Percentiles rank a stretch among this genome's conserved stretches.
phyloP scores from a whole-genome alignment of 2,113 vertebrate genomes.

The Scytalopus superciliaris region DNA sequence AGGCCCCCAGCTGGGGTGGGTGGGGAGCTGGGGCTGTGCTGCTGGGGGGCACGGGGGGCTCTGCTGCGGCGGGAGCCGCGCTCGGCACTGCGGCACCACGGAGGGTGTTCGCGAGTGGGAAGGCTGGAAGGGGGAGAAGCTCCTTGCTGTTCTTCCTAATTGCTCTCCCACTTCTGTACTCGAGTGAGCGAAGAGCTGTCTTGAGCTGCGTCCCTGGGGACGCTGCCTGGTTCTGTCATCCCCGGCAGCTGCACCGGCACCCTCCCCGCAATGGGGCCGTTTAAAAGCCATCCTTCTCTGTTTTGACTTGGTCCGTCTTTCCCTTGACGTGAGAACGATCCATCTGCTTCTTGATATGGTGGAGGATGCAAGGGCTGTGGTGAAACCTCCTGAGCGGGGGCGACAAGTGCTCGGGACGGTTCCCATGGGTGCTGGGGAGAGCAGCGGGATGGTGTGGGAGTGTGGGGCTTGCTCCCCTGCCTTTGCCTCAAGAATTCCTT shows the following conservation, averaged over 20 bases:
- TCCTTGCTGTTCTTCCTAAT: slow-evolving; percentile 7
- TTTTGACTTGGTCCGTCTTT: background rate
- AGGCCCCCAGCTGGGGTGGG: background rate
- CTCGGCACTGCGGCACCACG: rapidly evolving
- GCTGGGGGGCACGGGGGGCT: background rate
- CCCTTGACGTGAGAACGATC: background rate
- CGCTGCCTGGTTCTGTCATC: background rate
- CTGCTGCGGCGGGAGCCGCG: background rate
- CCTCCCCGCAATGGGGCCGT: background rate
- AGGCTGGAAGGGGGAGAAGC: slow-evolving; percentile 16
- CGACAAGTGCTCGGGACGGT: background rate
- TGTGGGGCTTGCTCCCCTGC: background rate
- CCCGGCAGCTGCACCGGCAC: background rate
- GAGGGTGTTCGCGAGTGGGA: background rate
- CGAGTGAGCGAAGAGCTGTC: background rate
- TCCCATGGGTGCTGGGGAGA: background rate
- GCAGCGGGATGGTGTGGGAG: background rate
- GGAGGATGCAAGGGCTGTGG: background rate
- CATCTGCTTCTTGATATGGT: background rate
- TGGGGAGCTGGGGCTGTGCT: background rate
- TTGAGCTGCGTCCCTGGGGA: slow-evolving; percentile 19
- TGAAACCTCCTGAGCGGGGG: background rate
- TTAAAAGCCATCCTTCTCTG: background rate
- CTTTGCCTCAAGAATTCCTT: background rate
- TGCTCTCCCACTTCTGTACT: slow-evolving; percentile 57